Evolutionary conservation across 2,113 vertebrate genomes (phyloP).

Genomic region (Tiliqua scincoides): DNA sequence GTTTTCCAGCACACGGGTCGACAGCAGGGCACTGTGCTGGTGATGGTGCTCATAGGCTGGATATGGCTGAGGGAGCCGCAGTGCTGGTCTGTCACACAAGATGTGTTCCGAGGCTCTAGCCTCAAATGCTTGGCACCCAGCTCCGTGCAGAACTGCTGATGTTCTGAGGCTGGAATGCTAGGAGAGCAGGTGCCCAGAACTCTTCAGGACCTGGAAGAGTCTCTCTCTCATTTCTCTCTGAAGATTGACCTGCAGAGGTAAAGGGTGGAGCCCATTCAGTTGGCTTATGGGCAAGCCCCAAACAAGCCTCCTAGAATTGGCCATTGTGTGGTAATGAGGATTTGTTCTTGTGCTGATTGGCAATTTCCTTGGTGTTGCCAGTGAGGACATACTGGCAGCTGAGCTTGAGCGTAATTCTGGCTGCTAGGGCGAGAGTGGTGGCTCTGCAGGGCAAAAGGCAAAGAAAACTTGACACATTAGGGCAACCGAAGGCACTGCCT

Average conservation of each 20-base stretch:
- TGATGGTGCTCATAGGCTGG: neutral
- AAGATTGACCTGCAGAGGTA: neutral
- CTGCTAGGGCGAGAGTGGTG: neutral
- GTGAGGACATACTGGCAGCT: neutral
- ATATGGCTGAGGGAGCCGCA: neutral
- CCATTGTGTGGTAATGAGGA: neutral
- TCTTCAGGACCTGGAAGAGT: neutral
- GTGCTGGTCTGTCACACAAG: neutral
- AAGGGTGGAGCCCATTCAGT: neutral
- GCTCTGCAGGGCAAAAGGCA: neutral
- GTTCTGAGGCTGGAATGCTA: neutral
- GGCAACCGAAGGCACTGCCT: too few relatives aligned
- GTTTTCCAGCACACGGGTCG: neutral
- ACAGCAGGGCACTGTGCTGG: neutral
- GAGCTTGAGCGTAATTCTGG: too few relatives aligned
- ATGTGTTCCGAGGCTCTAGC: too few relatives aligned
- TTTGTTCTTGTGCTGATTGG: neutral
- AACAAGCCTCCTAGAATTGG: neutral
- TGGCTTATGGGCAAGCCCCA: neutral
- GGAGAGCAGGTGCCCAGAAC: neutral
- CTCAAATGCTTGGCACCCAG: neutral
- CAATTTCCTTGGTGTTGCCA: neutral
- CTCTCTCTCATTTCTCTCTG: neutral
- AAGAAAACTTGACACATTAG: too few relatives aligned
- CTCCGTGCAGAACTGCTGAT: neutral